Evolutionary conservation across 1,140 invertebrate species (phyloP), one percentile per base, ranked within the genome.

Genomic region (Heliconius eleuchia): DNA sequence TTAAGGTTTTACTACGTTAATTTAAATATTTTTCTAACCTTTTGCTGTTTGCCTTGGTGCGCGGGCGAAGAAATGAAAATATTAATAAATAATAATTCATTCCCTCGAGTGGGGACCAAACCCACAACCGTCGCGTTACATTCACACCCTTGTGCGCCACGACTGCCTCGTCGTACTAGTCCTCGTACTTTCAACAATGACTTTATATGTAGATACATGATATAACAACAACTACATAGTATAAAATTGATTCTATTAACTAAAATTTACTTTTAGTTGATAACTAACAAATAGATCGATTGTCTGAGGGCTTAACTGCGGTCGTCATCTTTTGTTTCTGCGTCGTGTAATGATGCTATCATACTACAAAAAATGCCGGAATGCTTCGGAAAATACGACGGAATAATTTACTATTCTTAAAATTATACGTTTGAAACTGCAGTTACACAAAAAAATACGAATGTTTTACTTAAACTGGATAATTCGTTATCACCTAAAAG

Each of bases 241-340:
- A 55, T 23, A 23, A 60, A 60, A 66, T 4, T 27, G n/a, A 4
- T 16, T 30, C 8, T 46, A 60, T 66, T 66, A 30, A 6, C 60
- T 27, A 66, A 66, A 27, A 3, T 30, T 27, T 23, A 0, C 4
- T 27, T 27, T 66, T 66, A 23, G 23, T 66, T 66, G 60, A 11
- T 66, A 60, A 66, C 60, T 66, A 27, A 66, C 23, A 66, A 78
- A 73, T 50, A 73, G 23, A 37, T 74, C 77, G 39, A 74, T 52
- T 71, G 73, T 71, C 27, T 72, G 66, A 55, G 73, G 74, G 74
- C 27, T 76, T 76, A 73, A 80, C 78, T 80, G 73, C 78, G 74
- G 78, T 80, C 66, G 73, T 30, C 78, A 74, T 80, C 78, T 80
- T 76, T 80, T 80, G 78, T 80, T 80, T 80, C 74, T 80, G n/a